These are phyloP conservation scores for Paracentrotus lividus DNA, from an alignment of 53 echinoderm and acorn worm genomes.

Conservation along the genomic window DNA sequence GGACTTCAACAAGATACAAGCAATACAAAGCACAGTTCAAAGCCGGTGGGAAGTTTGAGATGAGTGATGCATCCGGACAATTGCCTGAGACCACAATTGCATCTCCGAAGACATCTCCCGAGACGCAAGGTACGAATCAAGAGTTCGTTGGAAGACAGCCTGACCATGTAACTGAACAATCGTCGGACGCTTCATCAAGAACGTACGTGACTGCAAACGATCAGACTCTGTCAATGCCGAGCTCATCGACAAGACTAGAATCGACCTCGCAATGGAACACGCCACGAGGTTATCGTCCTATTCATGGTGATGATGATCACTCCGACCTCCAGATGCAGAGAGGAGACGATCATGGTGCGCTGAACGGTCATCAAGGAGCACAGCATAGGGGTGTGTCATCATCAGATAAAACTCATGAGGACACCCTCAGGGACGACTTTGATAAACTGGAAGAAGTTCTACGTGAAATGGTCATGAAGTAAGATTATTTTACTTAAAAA, in stretches of 20 bases:
- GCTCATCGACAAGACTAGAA: not conserved
- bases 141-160: not conserved
- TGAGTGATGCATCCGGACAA: not conserved
- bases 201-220: conserved; percentile 61
- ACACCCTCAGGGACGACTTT: conserved; percentile 31
- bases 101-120: not conserved
- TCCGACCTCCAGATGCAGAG: conserved; percentile 19
- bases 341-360: not conserved
- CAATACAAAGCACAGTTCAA: conserved; percentile 53
- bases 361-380: conserved; percentile 7
- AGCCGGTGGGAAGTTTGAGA: conserved; percentile 39
- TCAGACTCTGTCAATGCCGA: not conserved
- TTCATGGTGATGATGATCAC: not conserved
- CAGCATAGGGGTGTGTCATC: not conserved
- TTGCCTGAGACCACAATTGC: not conserved
- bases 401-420: not conserved
- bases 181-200: not conserved
- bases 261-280: conserved; percentile 21
- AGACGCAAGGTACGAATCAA: not conserved
- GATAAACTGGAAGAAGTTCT: conserved; percentile 46
- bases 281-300: conserved; percentile 48
- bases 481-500: not conserved
- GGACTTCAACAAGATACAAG: conserved; percentile 60
- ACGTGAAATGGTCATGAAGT: conserved; percentile 49
- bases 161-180: not conserved